Percentiles rank a stretch among this genome's conserved stretches.
These are phyloP conservation scores for Eurosta solidaginis DNA, from an alignment of 1,140 invertebrate species.

Conservation along the genomic window DNA sequence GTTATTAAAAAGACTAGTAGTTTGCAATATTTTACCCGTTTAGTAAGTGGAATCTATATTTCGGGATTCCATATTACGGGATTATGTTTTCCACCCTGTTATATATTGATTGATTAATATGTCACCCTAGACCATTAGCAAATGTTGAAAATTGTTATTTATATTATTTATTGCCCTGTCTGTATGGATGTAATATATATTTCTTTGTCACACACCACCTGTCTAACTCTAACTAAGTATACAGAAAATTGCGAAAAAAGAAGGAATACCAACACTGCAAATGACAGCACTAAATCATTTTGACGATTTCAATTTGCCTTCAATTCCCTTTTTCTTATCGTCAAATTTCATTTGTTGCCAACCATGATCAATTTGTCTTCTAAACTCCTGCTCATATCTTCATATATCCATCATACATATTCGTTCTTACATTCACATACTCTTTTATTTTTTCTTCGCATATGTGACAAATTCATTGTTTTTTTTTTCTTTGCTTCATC, in stretches of 20 bases:
- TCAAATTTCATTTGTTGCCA: background rate
- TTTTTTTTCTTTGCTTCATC: background rate
- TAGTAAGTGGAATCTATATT: too few species aligned
- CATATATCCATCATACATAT: too few species aligned
- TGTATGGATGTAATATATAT: too few species aligned
- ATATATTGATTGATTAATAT: too few species aligned
- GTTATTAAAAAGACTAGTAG: too few species aligned
- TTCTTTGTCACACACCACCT: too few species aligned
- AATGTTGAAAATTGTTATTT: too few species aligned
- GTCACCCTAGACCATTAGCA: too few species aligned
- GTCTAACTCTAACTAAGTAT: background rate
- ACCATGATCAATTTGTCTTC: background rate
- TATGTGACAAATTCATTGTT: slow-evolving; percentile 1
- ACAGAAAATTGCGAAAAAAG: background rate
- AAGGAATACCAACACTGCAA: background rate
- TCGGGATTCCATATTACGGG: too few species aligned
- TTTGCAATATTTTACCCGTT: too few species aligned
- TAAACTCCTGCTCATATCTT: background rate
- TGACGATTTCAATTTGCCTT: slow-evolving; percentile 26
- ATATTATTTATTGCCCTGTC: too few species aligned
- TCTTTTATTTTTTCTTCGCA: background rate
- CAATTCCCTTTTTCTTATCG: slow-evolving; percentile 22
- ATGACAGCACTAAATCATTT: slow-evolving; percentile 19
- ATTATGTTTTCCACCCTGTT: too few species aligned
- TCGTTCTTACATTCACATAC: background rate